These are phyloP conservation scores for Charadrius vociferus DNA, from an alignment of 2,113 vertebrate species.

Conservation along the genomic window DNA sequence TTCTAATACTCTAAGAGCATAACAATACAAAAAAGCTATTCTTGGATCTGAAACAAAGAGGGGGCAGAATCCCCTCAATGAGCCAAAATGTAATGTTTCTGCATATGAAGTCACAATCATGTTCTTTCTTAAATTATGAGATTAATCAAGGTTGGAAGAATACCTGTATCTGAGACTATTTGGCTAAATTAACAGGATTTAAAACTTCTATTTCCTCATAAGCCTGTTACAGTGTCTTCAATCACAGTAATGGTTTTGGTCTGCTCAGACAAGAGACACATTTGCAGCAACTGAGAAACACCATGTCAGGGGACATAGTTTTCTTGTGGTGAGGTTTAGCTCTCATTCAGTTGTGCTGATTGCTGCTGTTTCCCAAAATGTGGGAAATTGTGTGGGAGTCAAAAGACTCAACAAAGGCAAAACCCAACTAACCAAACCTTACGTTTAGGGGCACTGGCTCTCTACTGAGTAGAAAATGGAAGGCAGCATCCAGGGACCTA, in stretches of 20 bases:
- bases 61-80: rapidly evolving
- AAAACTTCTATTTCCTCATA: conserved; percentile 6
- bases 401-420: neutral
- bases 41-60: neutral
- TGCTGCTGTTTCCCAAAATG: neutral
- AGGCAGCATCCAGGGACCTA: neutral
- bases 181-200: neutral
- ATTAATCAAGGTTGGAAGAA: conserved; percentile 19
- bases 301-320: neutral
- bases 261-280: neutral
- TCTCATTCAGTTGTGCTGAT: neutral
- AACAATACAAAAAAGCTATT: neutral
- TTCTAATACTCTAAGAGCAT: neutral
- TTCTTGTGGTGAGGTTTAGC: neutral
- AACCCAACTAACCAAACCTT: neutral
- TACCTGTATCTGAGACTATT: neutral
- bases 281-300: neutral
- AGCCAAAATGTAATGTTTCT: neutral
- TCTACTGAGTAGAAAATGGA: rapidly evolving
- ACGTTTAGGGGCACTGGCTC: neutral
- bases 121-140: neutral
- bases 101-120: neutral
- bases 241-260: neutral
- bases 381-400: neutral
- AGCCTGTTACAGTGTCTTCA: neutral